A percentile compares a stretch with the other conserved stretches of the same genome.
These are phyloP conservation scores for Brachynemurus nebulosus DNA, from an alignment of 2,888 invertebrate species.

Conservation along the genomic window DNA sequence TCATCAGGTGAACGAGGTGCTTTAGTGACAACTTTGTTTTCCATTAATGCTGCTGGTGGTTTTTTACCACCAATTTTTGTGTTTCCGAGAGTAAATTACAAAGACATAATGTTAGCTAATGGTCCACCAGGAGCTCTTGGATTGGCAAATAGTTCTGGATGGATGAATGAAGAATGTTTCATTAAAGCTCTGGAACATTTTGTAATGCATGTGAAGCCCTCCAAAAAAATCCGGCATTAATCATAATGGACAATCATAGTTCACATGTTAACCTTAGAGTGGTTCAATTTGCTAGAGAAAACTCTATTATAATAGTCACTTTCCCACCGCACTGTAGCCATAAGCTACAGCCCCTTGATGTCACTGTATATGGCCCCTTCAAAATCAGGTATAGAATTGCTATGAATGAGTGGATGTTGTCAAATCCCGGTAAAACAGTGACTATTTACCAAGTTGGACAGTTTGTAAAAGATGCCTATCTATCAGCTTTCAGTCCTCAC, in stretches of 20 bases:
- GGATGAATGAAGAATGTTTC: constrained; percentile 17
- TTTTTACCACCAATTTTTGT: no score
- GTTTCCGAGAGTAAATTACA: no score
- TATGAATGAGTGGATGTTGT: constrained; percentile 10
- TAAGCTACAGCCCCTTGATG: constrained; percentile 12
- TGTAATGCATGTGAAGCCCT: constrained; percentile 16
- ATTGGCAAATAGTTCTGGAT: constrained; percentile 18
- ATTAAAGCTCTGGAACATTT: constrained; percentile 17
- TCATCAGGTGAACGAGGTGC: constrained; percentile 11
- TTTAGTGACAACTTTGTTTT: constrained; percentile 9
- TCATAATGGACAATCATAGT: constrained; percentile 15
- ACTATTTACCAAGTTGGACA: constrained; percentile 11
- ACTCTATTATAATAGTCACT: background rate
- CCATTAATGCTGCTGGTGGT: no score
- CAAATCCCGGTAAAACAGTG: background rate
- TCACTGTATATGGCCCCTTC: constrained; percentile 11
- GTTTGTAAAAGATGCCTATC: no score
- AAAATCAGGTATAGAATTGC: constrained; percentile 11
- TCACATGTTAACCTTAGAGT: background rate
- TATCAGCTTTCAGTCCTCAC: constrained; percentile 9
- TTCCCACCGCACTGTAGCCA: no score
- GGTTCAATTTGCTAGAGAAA: background rate
- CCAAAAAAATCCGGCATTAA: constrained; percentile 17
- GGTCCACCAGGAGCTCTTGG: no score
- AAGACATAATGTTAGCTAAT: no score